Percentiles rank a stretch among this genome's conserved stretches.
phyloP scores from a whole-genome alignment of 2,888 invertebrate species.

The Hyppa rectilinea region DNA sequence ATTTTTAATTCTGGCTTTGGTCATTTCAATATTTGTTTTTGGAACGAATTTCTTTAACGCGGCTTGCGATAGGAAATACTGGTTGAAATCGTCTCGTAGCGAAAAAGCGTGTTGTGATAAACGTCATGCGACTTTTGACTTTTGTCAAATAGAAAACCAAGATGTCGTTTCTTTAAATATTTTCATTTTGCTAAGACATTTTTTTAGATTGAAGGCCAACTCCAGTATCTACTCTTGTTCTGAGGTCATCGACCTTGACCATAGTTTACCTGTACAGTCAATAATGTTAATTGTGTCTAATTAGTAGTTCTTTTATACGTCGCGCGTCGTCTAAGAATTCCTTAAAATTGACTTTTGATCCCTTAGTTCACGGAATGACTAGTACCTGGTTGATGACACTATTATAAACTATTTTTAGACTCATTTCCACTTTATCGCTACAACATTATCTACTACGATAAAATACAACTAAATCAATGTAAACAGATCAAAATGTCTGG shows the following conservation, averaged over 20 bases:
- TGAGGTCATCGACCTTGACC: neutral
- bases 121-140: too few species aligned
- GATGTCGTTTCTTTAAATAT: too few species aligned
- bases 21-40: too few species aligned
- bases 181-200: neutral
- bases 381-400: too few species aligned
- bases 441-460: slow-evolving; percentile 6
- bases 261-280: neutral
- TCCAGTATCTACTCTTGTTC: neutral
- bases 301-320: neutral
- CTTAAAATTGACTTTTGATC: slow-evolving; percentile 34
- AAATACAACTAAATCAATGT: slow-evolving; percentile 1
- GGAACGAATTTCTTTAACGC: too few species aligned
- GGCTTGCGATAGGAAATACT: too few species aligned
- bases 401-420: slow-evolving; percentile 24
- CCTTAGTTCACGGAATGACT: neutral
- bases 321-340: slow-evolving; percentile 3
- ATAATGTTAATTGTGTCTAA: slow-evolving; percentile 15
- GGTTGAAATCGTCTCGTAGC: too few species aligned
- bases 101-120: too few species aligned
- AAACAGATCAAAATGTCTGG: slow-evolving; percentile 37
- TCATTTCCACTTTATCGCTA: slow-evolving; percentile 5
- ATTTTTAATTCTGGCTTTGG: too few species aligned
- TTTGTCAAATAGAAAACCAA: too few species aligned
- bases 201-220: neutral